A percentile compares a stretch with the other conserved stretches of the same genome.
Conservation (phyloP, 2,797 vertebrate genomes). For the Takifugu rubripes region DNA sequence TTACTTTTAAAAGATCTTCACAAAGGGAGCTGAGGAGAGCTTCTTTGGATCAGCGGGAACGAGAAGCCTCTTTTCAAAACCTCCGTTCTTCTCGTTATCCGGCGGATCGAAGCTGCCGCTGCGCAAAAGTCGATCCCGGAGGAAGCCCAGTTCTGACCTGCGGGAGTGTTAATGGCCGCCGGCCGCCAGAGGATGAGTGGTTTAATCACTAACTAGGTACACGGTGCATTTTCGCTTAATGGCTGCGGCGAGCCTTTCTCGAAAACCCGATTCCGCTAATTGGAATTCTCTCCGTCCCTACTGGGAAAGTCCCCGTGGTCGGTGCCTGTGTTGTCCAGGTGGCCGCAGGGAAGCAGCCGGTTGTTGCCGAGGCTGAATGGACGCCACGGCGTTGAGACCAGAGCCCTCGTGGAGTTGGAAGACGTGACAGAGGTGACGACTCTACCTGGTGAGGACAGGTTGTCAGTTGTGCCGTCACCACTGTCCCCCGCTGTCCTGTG, state of each 20-base stretch:
- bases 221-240: constrained; percentile 15
- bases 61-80: neutral
- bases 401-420: no score
- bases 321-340: no score
- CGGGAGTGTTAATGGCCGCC: constrained; percentile 28
- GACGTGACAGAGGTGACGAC: no score
- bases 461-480: no score
- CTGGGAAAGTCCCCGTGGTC: no score
- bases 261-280: constrained; percentile 20
- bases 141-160: constrained; percentile 8
- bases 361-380: no score
- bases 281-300: constrained; percentile 5
- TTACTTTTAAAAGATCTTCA: constrained; percentile 2
- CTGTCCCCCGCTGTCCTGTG: no score
- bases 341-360: no score
- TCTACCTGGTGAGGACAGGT: no score
- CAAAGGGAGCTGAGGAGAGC: constrained; percentile 4
- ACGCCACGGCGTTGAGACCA: no score
- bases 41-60: constrained; percentile 12
- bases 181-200: constrained; percentile 13
- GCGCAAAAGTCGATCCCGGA: constrained; percentile 5
- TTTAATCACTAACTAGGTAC: constrained; percentile 44
- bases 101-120: constrained; percentile 21
- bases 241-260: neutral
- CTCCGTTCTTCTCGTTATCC: neutral